These are phyloP conservation scores for Periplaneta americana DNA, from an alignment of 1,140 invertebrate species.

Conservation along the genomic window DNA sequence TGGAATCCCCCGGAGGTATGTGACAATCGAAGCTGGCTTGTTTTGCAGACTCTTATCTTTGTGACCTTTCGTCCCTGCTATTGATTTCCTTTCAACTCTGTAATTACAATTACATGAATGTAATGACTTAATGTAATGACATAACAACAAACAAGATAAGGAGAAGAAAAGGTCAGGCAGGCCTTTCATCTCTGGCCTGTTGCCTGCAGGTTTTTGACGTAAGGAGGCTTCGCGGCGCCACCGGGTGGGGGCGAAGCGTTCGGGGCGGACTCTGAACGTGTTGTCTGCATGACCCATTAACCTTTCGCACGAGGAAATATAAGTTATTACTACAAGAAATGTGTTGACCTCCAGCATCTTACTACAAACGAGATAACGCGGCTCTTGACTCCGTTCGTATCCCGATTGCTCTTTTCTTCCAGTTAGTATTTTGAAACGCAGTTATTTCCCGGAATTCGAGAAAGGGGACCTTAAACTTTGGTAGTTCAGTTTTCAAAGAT, in stretches of 20 bases:
- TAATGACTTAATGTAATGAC: not conserved
- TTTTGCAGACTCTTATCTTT: too few relatives aligned
- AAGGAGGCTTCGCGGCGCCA: not conserved
- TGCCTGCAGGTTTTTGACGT: not conserved
- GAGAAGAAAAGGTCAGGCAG: not conserved
- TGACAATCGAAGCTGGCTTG: too few relatives aligned
- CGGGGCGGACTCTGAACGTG: too few relatives aligned
- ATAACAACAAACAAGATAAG: not conserved
- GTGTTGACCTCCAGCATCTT: not conserved
- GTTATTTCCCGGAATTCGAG: too few relatives aligned
- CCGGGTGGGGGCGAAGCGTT: not conserved
- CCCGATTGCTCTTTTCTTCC: too few relatives aligned
- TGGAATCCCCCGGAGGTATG: too few relatives aligned
- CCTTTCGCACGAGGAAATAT: not conserved
- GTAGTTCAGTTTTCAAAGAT: too few relatives aligned
- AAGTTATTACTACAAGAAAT: not conserved
- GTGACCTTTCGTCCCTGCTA: too few relatives aligned
- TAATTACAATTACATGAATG: not conserved
- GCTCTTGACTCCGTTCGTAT: too few relatives aligned
- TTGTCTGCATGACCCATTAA: not conserved
- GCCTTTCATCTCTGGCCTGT: not conserved
- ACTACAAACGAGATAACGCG: not conserved
- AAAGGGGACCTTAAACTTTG: too few relatives aligned
- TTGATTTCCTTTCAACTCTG: not conserved
- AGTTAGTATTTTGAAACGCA: too few relatives aligned